A percentile compares a stretch with the other conserved stretches of the same genome.
Evolutionary conservation across 2,888 invertebrate species (phyloP).

Genomic region (Epirrita christyi): DNA sequence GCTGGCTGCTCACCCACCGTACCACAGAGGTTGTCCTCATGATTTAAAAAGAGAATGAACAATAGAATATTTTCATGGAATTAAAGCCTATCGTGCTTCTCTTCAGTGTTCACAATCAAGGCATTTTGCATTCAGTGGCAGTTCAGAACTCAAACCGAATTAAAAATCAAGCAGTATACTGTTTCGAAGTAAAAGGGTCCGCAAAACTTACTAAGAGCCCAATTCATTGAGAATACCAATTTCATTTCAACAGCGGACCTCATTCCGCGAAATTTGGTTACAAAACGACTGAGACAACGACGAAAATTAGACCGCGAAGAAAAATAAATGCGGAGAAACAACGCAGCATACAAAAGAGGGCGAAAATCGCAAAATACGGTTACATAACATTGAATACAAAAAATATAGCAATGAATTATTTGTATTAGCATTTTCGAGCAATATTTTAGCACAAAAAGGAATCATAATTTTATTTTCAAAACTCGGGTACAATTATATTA

Average conservation of each 20-base stretch:
- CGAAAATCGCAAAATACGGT: conserved; percentile 28
- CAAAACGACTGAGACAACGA: conserved; percentile 81
- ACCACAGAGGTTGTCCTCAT: too few species aligned
- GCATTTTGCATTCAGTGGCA: conserved; percentile 31
- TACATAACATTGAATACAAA: conserved; percentile 9
- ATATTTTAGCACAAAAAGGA: too few species aligned
- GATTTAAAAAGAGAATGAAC: conserved; percentile 4
- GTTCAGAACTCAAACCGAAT: conserved; percentile 54
- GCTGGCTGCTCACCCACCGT: too few species aligned
- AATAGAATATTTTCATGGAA: not conserved
- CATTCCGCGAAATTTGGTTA: conserved; percentile 81
- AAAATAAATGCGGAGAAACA: conserved; percentile 81
- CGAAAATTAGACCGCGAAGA: conserved; percentile 82
- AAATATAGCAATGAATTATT: not conserved
- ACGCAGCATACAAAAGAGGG: conserved; percentile 77
- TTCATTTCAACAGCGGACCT: conserved; percentile 77
- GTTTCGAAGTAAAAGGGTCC: conserved; percentile 55
- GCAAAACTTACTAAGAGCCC: conserved; percentile 62
- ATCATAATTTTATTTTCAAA: too few species aligned
- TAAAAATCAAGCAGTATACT: conserved; percentile 67
- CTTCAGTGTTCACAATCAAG: conserved; percentile 39
- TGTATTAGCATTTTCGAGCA: too few species aligned
- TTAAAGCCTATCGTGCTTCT: not conserved
- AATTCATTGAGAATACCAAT: conserved; percentile 81
- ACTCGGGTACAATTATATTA: too few species aligned